phyloP scores from a whole-genome alignment of 53 echinoderm and acorn worm species.

The Crossaster papposus region DNA sequence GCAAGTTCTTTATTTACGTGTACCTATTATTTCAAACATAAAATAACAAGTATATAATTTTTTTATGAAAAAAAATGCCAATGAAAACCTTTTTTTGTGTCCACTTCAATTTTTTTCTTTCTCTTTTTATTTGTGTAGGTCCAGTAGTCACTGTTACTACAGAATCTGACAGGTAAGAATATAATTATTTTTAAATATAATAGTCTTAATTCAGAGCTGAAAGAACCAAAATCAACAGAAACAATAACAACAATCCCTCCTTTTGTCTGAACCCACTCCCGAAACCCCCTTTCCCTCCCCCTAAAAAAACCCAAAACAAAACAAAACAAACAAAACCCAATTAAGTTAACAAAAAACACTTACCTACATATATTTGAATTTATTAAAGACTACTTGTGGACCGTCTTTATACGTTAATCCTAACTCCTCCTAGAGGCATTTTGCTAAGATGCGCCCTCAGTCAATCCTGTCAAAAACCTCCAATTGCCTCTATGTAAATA shows the following conservation, averaged over 20 bases:
- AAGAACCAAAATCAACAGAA: neutral
- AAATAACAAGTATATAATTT: neutral
- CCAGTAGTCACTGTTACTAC: slow-evolving; percentile 9
- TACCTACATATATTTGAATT: no score
- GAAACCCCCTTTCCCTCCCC: no score
- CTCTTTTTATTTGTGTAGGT: slow-evolving; percentile 14
- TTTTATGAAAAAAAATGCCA: neutral
- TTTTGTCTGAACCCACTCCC: neutral
- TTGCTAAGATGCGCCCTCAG: no score
- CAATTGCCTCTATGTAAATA: no score
- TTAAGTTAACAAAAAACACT: no score
- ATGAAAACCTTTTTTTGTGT: neutral
- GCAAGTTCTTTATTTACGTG: neutral
- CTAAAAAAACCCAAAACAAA: no score
- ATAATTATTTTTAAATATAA: neutral
- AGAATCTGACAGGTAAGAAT: slow-evolving; percentile 56
- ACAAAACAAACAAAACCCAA: no score
- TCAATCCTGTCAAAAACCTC: no score
- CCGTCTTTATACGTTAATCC: no score
- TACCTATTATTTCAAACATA: neutral
- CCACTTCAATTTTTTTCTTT: neutral
- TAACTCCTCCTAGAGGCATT: no score
- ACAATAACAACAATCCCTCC: neutral
- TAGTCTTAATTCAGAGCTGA: neutral
- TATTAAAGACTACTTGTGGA: no score